Conservation (phyloP, 30 jellyfish, hydroid and myxozoan genomes). For the Sanderia malayensis region DNA sequence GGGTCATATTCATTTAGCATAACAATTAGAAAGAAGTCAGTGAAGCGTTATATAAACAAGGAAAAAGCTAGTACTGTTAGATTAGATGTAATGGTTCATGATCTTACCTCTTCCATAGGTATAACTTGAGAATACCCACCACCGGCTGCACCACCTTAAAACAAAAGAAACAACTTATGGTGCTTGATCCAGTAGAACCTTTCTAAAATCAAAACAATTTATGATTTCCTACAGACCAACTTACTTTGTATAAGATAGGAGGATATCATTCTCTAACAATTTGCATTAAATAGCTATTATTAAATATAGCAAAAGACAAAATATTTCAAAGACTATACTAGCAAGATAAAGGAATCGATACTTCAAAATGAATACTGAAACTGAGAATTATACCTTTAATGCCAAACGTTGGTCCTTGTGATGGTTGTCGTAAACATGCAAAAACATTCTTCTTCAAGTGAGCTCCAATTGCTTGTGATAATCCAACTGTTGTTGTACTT, state of each 20-base stretch:
- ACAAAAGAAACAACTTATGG: too few species aligned
- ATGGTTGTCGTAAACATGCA: slow-evolving; percentile 92
- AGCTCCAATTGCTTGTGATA: slow-evolving; percentile 82
- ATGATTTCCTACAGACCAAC: too few species aligned
- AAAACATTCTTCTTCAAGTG: slow-evolving; percentile 62
- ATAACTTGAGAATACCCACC: slow-evolving; percentile 97
- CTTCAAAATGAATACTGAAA: too few species aligned
- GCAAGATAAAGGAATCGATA: too few species aligned
- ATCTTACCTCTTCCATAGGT: slow-evolving; percentile 93
- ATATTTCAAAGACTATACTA: too few species aligned
- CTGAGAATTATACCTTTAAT: slow-evolving; percentile 67
- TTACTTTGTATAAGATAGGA: too few species aligned
- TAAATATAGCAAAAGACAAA: too few species aligned
- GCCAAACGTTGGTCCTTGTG: slow-evolving; percentile 98
- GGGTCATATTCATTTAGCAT: too few species aligned
- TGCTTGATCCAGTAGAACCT: too few species aligned
- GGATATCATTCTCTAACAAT: too few species aligned
- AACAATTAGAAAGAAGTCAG: background rate
- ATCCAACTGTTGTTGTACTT: slow-evolving; percentile 94
- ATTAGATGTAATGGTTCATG: background rate
- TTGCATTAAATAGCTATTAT: too few species aligned
- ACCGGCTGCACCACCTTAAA: slow-evolving; percentile 96
- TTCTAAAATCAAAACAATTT: too few species aligned
- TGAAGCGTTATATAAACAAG: background rate
- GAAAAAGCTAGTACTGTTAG: background rate